Evolutionary conservation across 2,888 invertebrate genomes (phyloP), one percentile per base, ranked within the genome.

Genomic region (Phania funesta): DNA sequence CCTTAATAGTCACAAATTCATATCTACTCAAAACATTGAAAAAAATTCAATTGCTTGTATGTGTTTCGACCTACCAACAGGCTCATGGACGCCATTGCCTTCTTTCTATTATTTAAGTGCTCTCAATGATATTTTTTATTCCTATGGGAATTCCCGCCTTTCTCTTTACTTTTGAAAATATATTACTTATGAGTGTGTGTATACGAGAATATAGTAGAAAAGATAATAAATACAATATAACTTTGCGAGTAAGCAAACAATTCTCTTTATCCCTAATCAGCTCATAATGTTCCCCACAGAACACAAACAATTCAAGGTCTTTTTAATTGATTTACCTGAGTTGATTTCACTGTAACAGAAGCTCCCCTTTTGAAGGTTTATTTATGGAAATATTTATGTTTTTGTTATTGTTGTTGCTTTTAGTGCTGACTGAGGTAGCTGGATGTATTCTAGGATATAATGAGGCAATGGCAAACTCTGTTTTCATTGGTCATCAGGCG

Each of bases 401-500:
- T n/a, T 16, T 56, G 11, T 35, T 74, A 2, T 32, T 50, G 13
- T 48, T 58, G 20, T 50, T 60, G 67, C 60, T 20, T 50, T 50
- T 74, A 35, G 22, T 65, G 54, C 11, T 62, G 52, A 46, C 68
- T 44, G 13, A 18, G 62, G 18, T 35, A 56, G 50, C 44, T 70
- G 29, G 13, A 22, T 1, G 38, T 65, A 46, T 46, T 20, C 4
- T 65, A 16, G 29, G 48, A 24, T 1, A 35, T 56, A 52, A 52
- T 68, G 16, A 54, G 48, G 52, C 70, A 71, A 35, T 78, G 71
- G 52, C 65, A 71, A 73, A 11, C 74, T 78, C 48, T 84, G 82
- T 84, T 85, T 85, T 84, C 84, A 84, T 85, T 85, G 85, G 85
- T 62, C 83, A 82, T 70, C n/a, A n/a, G n/a, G n/a, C n/a, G n/a